Evolutionary conservation across 2,797 vertebrate species (phyloP).

Genomic region (Paratrypauchen microcephalus): DNA sequence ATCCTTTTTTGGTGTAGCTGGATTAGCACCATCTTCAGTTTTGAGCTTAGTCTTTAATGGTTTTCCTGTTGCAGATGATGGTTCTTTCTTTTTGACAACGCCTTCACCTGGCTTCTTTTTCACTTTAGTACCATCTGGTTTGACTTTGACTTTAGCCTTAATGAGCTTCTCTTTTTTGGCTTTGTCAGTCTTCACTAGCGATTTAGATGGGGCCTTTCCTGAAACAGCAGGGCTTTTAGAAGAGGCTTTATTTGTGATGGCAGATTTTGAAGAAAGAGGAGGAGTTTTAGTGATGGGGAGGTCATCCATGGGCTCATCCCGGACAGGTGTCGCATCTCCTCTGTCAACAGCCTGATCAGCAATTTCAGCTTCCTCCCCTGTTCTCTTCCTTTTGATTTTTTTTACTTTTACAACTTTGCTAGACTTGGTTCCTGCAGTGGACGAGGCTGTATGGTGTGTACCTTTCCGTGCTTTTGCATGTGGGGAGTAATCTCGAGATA

Average conservation of each 20-base stretch:
- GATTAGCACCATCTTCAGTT: slow-evolving; percentile 49
- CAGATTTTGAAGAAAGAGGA: slow-evolving; percentile 52
- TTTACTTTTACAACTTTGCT: slow-evolving; percentile 85
- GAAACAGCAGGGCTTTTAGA: slow-evolving; percentile 76
- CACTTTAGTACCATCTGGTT: slow-evolving; percentile 83
- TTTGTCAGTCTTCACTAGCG: slow-evolving; percentile 59
- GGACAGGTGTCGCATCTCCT: slow-evolving; percentile 94
- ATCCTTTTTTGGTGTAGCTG: slow-evolving; percentile 57
- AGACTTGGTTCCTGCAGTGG: slow-evolving; percentile 60
- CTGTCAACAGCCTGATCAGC: slow-evolving; percentile 81
- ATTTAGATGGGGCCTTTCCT: slow-evolving; percentile 71
- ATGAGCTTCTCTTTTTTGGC: slow-evolving; percentile 58
- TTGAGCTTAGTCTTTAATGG: slow-evolving; percentile 52
- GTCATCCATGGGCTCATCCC: slow-evolving; percentile 97
- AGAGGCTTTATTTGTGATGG: slow-evolving; percentile 40
- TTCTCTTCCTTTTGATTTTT: slow-evolving; percentile 89
- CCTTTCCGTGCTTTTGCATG: slow-evolving; percentile 82
- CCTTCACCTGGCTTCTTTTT: slow-evolving; percentile 80
- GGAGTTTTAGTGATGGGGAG: slow-evolving; percentile 56
- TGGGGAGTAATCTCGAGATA: slow-evolving; percentile 86
- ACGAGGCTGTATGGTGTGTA: slow-evolving; percentile 58
- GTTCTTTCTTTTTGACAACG: slow-evolving; percentile 61
- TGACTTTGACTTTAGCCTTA: slow-evolving; percentile 87
- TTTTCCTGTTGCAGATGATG: slow-evolving; percentile 44
- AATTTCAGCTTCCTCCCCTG: slow-evolving; percentile 86